Base-by-base conservation (phyloP, 2,797 vertebrate genomes). In the Neosalanx taihuensis region DNA sequence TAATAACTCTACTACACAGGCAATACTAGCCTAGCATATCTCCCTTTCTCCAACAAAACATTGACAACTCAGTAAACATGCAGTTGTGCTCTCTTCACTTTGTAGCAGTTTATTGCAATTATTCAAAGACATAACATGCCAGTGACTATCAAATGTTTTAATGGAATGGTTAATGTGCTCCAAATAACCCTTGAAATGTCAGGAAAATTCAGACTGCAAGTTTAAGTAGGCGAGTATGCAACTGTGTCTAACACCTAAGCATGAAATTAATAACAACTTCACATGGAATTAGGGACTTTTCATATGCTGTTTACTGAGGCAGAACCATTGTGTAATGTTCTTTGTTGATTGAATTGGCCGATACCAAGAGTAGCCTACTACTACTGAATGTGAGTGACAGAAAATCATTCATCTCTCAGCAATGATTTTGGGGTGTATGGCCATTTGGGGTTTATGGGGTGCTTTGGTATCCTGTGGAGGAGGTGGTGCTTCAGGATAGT, bases 361-460 rank as follows among this genome's bases (percentile, higher is more conserved):
- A 23, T 33, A 41, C 13, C 35, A 60, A 46, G 20, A 26, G 20
- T 49, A 46, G 69, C n/a, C 13, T 12, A 12, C 15, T 35, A 35
- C 64, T 63, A 53, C 46, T 70, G 69, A 69, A 69, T 13, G 57
- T 66, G 63, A 41, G 10, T 46, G n/a, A 13, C 20, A 30, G 5
- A n/a, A 30, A 37, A 53, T 58, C 7, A 37, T 1, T 17, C 58
- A 29, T 12, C 64, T 57, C 18, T 30, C 37, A 12, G 1, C 33
- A 31, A 3, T 63, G 2, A 60, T 60, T 15, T 68, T 1, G 56
- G 66, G 63, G 57, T 64, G 41, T 49, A n/a, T 67, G 63, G 63
- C 53, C 76, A 73, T 78, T 59, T 71, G 35, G 66, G 72, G 46
- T 17, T 67, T 17, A 56, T 31, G 23, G 23, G 41, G 10, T 26